phyloP scores from a whole-genome alignment of 1,140 invertebrate genomes.

The Leptinotarsa defecta region DNA sequence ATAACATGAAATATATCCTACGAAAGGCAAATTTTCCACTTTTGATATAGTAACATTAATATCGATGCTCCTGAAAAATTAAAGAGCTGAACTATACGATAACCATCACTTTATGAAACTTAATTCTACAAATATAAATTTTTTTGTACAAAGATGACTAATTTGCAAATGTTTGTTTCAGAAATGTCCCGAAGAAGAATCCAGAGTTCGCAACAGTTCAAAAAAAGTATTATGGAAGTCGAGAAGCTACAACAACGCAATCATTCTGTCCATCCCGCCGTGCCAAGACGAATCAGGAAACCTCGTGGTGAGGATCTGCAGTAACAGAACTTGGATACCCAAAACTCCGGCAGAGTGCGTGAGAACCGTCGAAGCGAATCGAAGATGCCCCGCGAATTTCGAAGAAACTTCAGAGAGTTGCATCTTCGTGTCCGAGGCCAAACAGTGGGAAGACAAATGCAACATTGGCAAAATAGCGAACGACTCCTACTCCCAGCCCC shows the following conservation, averaged over 20 bases:
- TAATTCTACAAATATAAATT: too few relatives aligned
- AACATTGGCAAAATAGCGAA: background rate
- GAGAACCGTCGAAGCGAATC: background rate
- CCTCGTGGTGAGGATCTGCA: conserved; percentile 35
- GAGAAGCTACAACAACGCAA: conserved; percentile 12
- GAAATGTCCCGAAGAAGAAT: background rate
- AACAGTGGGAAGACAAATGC: conserved; percentile 23
- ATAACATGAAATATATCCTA: too few relatives aligned
- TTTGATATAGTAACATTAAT: too few relatives aligned
- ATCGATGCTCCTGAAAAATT: too few relatives aligned
- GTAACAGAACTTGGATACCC: conserved; percentile 32
- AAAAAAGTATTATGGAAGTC: conserved; percentile 10
- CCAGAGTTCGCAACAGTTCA: background rate
- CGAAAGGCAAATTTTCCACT: too few relatives aligned
- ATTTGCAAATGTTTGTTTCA: background rate
- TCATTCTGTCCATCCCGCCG: conserved; percentile 34
- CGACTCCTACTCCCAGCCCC: background rate
- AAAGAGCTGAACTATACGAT: too few relatives aligned
- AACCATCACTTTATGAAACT: too few relatives aligned
- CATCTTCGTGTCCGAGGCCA: conserved; percentile 25
- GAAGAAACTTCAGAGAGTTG: conserved; percentile 21
- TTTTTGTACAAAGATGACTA: too few relatives aligned
- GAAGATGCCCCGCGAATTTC: conserved; percentile 29
- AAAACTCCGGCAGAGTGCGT: background rate
- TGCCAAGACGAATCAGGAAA: conserved; percentile 31